Conservation (phyloP, 1,140 invertebrate genomes). For the Charaxes varanes region DNA sequence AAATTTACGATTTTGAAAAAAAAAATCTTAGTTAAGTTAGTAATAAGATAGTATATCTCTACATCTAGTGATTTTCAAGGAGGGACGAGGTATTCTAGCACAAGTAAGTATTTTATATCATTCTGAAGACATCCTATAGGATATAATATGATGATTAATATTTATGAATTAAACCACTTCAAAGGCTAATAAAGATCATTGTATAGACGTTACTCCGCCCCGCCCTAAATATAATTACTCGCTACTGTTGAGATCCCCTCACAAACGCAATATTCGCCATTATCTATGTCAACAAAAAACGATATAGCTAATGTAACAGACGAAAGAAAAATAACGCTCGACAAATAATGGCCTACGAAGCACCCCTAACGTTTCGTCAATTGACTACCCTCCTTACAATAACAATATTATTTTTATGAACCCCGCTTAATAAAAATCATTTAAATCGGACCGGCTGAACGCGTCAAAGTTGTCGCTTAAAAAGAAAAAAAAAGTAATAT, state of each 20-base stretch:
- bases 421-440: constrained; percentile 33
- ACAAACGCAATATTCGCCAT: constrained; percentile 5
- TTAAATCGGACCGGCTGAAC: constrained; percentile 65
- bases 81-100: too few species aligned
- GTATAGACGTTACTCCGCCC: background rate
- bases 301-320: constrained; percentile 25
- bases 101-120: too few species aligned
- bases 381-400: constrained; percentile 30
- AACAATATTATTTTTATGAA: constrained; percentile 68
- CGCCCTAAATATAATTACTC: constrained; percentile 4
- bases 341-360: constrained; percentile 29
- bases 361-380: constrained; percentile 25
- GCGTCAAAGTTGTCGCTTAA: constrained; percentile 20
- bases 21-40: too few species aligned
- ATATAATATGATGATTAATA: too few species aligned
- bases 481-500: constrained; percentile 23
- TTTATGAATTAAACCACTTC: background rate
- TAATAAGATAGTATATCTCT: too few species aligned
- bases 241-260: constrained; percentile 8
- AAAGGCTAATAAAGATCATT: background rate
- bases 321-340: constrained; percentile 48
- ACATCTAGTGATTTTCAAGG: too few species aligned
- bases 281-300: constrained; percentile 20
- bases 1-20: too few species aligned
- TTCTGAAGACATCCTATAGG: too few species aligned